phyloP scores from a whole-genome alignment of 2,888 invertebrate species.

The Lasioglossum vierecki region DNA sequence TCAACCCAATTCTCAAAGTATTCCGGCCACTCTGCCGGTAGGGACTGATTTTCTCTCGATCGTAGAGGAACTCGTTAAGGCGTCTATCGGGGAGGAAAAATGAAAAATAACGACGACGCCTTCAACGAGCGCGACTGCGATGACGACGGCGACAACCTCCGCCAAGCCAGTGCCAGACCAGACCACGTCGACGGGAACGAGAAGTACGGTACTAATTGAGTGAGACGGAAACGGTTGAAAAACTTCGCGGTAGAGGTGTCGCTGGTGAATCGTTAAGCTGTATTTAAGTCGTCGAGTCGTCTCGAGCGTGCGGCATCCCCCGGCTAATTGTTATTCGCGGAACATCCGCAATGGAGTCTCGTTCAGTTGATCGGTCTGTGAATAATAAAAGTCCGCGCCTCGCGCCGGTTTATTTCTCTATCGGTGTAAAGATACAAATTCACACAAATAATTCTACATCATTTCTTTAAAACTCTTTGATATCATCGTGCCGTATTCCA shows the following conservation, averaged over 20 bases:
- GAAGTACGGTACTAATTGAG: constrained; percentile 55
- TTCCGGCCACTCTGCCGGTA: constrained; percentile 33
- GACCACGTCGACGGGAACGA: constrained; percentile 16
- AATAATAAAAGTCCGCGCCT: constrained; percentile 64
- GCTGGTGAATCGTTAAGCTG: constrained; percentile 60
- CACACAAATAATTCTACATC: background rate
- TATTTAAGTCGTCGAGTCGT: constrained; percentile 50
- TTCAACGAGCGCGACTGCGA: constrained; percentile 10
- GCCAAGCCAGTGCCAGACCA: constrained; percentile 3
- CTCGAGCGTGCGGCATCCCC: constrained; percentile 33
- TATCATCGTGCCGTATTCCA: background rate
- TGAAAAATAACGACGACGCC: constrained; percentile 41
- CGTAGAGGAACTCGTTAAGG: constrained; percentile 51
- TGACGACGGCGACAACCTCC: constrained; percentile 11
- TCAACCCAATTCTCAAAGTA: constrained; percentile 43
- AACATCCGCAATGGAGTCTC: constrained; percentile 61
- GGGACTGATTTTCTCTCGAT: constrained; percentile 46
- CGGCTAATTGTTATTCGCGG: constrained; percentile 65
- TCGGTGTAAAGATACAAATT: background rate
- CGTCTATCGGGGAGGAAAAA: constrained; percentile 47
- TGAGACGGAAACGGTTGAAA: constrained; percentile 53
- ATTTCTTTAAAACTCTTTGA: background rate
- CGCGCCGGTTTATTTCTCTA: constrained; percentile 14
- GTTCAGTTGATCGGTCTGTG: constrained; percentile 57
- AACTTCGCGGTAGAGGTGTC: constrained; percentile 44